Percentiles rank a stretch among this genome's conserved stretches.
Evolutionary conservation across 30 jellyfish, hydroid and myxozoan genomes (phyloP).

Genomic region (Turritopsis rubra): DNA sequence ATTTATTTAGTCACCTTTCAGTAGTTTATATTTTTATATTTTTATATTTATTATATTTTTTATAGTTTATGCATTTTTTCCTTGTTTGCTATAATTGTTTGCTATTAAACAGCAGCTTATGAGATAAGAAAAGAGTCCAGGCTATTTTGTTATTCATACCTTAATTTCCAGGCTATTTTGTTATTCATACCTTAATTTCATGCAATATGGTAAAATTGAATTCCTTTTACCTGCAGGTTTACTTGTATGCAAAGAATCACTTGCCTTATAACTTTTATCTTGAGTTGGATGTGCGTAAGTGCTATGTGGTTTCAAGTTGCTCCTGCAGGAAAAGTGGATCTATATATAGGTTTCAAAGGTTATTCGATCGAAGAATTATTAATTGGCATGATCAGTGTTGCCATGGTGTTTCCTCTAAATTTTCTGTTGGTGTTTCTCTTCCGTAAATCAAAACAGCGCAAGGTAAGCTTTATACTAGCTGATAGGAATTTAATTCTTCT

Average conservation of each 20-base stretch:
- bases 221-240: conserved; percentile 40
- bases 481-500: not conserved
- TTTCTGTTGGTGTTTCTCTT: conserved; percentile 54
- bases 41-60: too few relatives aligned
- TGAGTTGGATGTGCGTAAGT: conserved; percentile 86
- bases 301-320: conserved; percentile 96
- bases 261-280: conserved; percentile 65
- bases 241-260: conserved; percentile 92
- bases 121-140: too few relatives aligned
- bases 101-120: too few relatives aligned
- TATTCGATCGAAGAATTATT: conserved; percentile 76
- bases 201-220: too few relatives aligned
- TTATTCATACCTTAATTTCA: too few relatives aligned
- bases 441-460: conserved; percentile 56
- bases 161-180: too few relatives aligned
- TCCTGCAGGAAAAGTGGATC: conserved; percentile 66
- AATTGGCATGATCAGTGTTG: conserved; percentile 75
- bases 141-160: too few relatives aligned
- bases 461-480: conserved; percentile 58
- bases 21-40: not conserved
- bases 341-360: conserved; percentile 74
- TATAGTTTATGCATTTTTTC: not conserved
- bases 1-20: not conserved
- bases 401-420: conserved; percentile 89
- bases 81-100: too few relatives aligned